These are phyloP conservation scores for Campylomormyrus numenius DNA, from an alignment of 2,113 vertebrate species.

Conservation along the genomic window DNA sequence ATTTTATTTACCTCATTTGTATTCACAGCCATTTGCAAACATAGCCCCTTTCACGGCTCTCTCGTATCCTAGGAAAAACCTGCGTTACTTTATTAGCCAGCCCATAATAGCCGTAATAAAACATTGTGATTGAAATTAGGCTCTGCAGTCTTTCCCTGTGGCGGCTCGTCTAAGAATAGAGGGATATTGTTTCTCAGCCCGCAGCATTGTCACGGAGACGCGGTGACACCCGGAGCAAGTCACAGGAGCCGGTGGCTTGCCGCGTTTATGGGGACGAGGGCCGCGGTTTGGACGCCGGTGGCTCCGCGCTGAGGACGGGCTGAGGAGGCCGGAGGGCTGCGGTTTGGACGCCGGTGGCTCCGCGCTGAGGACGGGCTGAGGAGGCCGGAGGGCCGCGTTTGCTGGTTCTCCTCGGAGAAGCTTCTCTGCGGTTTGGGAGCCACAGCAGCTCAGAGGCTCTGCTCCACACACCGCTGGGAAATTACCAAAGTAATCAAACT, in stretches of 20 bases:
- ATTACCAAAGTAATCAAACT: background rate
- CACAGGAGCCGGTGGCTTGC: background rate
- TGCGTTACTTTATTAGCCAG: background rate
- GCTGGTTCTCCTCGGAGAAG: background rate
- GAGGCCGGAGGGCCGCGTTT: background rate
- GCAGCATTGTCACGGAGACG: background rate
- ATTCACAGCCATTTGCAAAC: slow-evolving; percentile 13
- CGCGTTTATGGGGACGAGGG: background rate
- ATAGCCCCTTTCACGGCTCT: background rate
- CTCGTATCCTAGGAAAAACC: background rate
- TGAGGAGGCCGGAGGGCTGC: background rate
- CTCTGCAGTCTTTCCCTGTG: slow-evolving; percentile 1
- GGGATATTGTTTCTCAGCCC: background rate
- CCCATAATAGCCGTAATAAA: slow-evolving; percentile 13
- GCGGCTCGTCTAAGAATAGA: background rate
- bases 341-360: background rate
- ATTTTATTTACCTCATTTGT: background rate
- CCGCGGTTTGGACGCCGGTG: too few species aligned
- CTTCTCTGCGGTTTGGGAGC: background rate
- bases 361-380: too few species aligned
- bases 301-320: background rate
- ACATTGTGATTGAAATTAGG: slow-evolving; percentile 8
- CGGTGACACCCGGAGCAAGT: background rate
- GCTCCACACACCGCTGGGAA: background rate
- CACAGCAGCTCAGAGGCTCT: too few species aligned